Evolutionary conservation across 2,888 invertebrate species (phyloP), one percentile per base, ranked within the genome.

Genomic region (Ophion costatus): DNA sequence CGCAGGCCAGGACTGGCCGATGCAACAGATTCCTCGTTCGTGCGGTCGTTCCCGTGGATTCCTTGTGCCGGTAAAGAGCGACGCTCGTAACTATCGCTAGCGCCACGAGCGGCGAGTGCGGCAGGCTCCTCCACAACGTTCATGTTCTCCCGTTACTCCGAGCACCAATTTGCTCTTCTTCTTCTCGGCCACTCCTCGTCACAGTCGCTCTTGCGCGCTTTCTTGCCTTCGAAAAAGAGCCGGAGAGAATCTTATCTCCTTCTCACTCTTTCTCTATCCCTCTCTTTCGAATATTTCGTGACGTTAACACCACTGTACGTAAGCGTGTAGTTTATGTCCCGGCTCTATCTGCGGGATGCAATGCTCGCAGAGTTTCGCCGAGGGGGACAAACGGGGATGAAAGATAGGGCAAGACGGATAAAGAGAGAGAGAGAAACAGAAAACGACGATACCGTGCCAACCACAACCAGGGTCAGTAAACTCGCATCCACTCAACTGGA

Each of bases 101-200:
- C 85, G 69, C 73, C 75, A 82, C 87, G 80, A 0, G 94, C 94
- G 67, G 79, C 78, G 63, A 42, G 11, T 20, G 22, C 85, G 79
- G 45, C 69, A 69, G 83, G 85, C 84, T 75, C 94, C 94, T 93
- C 92, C 89, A 91, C 90, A 89, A 94, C 94, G 88, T 94, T 94
- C 67, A 95, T 95, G 95, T 94, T 95, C 64, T 94, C 95, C 84
- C 95, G 95, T 66, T 80, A 95, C 95, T 86, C 94, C 93, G 85
- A 95, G 95, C 79, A 95, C 95, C 86, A 95, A 95, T 88, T 95
- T 95, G 83, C 95, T 94, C 92, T 95, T 95, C 94, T 95, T 95
- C 94, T 95, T 94, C 90, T 95, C 95, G 89, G 94, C 94, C 91
- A 94, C 94, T 90, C 93, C 92, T 87, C 94, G 91, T 88, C 94